Base-by-base conservation (phyloP, 2,797 vertebrate genomes). In the Cossypha polioptera region DNA sequence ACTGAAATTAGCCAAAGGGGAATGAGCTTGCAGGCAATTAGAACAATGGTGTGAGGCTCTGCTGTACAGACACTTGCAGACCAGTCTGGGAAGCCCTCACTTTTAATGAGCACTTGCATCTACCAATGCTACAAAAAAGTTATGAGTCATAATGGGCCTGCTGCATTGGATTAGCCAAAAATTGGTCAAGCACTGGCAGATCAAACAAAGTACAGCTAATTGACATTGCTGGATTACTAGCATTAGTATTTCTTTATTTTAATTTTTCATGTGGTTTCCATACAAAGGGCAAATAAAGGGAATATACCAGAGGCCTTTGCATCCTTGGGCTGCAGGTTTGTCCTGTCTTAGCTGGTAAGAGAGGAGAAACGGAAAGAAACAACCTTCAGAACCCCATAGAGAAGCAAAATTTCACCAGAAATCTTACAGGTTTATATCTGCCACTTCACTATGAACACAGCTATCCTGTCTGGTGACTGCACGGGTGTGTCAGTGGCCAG, bases 351-450 rank as follows among this genome's bases (percentile, higher is more conserved):
- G 50, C 33, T 74, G 38, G 42, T n/a, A 33, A 1, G 20, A 59
- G 24, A 31, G 35, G 26, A 92, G 36, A 53, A 54, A 31, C 8
- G 61, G 57, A 83, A 65, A 75, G 67, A 58, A 90, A 47, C 9
- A 22, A 16, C 29, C 22, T 36, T 38, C 54, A 35, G 31, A 86
- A 55, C 11, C 18, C 45, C 10, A 4, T 1, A 78, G 43, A 59
- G 33, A 78, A 84, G 40, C 4, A 10, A 28, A 47, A 68, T 42
- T 86, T 83, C 38, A 24, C 42, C 5, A 5, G 16, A 65, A 85
- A 20, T 58, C 6, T n/a, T 28, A 11, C 0, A 0, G 0, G 1
- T 91, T 89, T 65, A 0, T 54, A 16, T 69, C 21, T 94, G 53
- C 43, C 13, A 7, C 24, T 65, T 65, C n/a, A 35, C 20, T 88